phyloP scores from a whole-genome alignment of 2,888 invertebrate species.

The Aproaerema taeniolella region DNA sequence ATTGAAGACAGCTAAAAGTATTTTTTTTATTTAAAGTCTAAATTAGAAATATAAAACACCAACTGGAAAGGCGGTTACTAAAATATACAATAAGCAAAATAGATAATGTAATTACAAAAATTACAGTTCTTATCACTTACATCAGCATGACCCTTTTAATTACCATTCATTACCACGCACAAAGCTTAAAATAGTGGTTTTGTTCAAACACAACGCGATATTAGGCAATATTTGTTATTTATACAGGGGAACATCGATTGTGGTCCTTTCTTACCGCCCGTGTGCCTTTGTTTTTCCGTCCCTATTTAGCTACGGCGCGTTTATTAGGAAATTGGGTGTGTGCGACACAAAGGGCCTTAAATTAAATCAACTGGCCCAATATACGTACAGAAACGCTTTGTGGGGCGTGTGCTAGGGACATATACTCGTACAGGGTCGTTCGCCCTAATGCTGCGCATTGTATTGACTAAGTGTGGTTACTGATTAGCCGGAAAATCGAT shows the following conservation, averaged over 20 bases:
- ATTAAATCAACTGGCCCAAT: conserved; percentile 65
- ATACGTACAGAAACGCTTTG: conserved; percentile 50
- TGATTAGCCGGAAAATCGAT: too few species aligned
- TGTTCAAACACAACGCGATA: conserved; percentile 19
- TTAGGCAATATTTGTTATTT: conserved; percentile 42
- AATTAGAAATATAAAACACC: too few species aligned
- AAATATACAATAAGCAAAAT: too few species aligned
- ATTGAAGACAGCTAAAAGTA: too few species aligned
- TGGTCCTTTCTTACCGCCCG: conserved; percentile 41
- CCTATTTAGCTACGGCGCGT: conserved; percentile 46
- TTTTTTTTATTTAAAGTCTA: too few species aligned
- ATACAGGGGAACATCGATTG: conserved; percentile 42
- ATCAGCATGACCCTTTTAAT: conserved; percentile 25
- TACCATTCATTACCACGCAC: conserved; percentile 29
- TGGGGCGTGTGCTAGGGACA: too few species aligned
- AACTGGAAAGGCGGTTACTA: too few species aligned
- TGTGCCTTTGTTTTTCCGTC: conserved; percentile 48
- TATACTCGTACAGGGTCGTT: too few species aligned
- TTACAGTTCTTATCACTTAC: too few species aligned
- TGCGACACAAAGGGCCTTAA: conserved; percentile 63
- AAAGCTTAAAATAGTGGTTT: conserved; percentile 28
- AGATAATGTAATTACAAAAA: too few species aligned
- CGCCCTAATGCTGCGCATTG: too few species aligned
- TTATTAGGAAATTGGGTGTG: conserved; percentile 63
- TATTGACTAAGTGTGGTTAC: conserved; percentile 32